Evolutionary conservation across 2,113 vertebrate genomes (phyloP).

Genomic region (Prochilodus magdalenae): DNA sequence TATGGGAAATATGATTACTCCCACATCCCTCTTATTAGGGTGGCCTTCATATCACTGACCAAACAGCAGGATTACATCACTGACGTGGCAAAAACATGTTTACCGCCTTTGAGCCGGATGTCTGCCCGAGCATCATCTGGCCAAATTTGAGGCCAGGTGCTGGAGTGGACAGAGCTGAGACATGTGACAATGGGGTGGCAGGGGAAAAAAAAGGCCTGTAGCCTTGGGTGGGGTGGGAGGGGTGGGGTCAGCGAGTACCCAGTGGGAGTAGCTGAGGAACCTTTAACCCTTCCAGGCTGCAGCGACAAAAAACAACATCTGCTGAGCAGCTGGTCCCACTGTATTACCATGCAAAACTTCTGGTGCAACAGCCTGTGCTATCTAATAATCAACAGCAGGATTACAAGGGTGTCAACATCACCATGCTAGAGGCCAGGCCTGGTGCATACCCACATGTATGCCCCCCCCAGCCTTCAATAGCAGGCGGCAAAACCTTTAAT

Average conservation of each 20-base stretch:
- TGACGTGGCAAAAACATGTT: constrained; percentile 77
- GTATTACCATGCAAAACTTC: constrained; percentile 72
- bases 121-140: constrained; percentile 70
- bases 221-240: not conserved
- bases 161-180: constrained; percentile 49
- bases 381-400: constrained; percentile 75
- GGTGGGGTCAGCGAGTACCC: constrained; percentile 36
- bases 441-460: constrained; percentile 19
- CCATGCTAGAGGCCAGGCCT: constrained; percentile 57
- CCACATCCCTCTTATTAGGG: constrained; percentile 45
- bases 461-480: constrained; percentile 12
- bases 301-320: constrained; percentile 78
- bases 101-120: constrained; percentile 67
- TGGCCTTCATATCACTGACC: constrained; percentile 19
- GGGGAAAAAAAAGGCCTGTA: not conserved
- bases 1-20: constrained; percentile 38
- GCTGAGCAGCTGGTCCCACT: constrained; percentile 75
- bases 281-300: constrained; percentile 66
- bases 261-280: constrained; percentile 48
- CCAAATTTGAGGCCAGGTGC: constrained; percentile 70
- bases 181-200: constrained; percentile 9
- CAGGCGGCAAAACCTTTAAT: constrained; percentile 26
- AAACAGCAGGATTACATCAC: constrained; percentile 47
- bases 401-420: constrained; percentile 78
- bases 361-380: constrained; percentile 69